A percentile compares a stretch with the other conserved stretches of the same genome.
These are phyloP conservation scores for Lophochroa leadbeateri DNA, from an alignment of 2,113 vertebrate species.

Conservation along the genomic window DNA sequence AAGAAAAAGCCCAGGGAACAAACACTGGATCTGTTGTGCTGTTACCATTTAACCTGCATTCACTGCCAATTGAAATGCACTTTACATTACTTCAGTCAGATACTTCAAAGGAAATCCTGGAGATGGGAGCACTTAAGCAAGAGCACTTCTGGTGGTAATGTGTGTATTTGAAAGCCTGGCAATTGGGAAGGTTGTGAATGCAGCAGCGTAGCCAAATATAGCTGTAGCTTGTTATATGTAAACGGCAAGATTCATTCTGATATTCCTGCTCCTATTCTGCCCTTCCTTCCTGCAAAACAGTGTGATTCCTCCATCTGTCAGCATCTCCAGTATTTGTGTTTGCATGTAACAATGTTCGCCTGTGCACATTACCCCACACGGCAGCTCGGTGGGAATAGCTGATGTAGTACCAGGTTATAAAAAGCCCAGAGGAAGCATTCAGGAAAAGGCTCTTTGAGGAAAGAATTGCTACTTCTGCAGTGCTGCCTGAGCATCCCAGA, in stretches of 20 bases:
- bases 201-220: conserved; percentile 56
- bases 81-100: conserved; percentile 71
- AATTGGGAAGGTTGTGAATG: conserved; percentile 68
- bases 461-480: neutral
- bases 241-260: conserved; percentile 32
- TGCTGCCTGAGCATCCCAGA: neutral
- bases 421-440: neutral
- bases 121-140: conserved; percentile 71
- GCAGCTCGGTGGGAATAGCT: neutral
- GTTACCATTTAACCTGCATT: conserved; percentile 69
- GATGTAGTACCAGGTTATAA: neutral
- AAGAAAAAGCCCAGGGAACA: conserved; percentile 64
- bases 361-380: neutral
- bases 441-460: neutral
- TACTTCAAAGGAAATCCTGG: conserved; percentile 71
- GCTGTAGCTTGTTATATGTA: conserved; percentile 44
- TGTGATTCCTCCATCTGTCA: conserved; percentile 35
- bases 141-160: conserved; percentile 72
- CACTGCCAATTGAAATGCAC: conserved; percentile 70
- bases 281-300: conserved; percentile 4
- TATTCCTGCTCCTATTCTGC: conserved; percentile 34
- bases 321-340: neutral
- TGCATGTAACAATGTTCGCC: neutral
- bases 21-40: conserved; percentile 68
- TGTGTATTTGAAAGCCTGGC: conserved; percentile 67